phyloP scores from a whole-genome alignment of 2,797 vertebrate species.

The Pseudocheirus occidentalis region DNA sequence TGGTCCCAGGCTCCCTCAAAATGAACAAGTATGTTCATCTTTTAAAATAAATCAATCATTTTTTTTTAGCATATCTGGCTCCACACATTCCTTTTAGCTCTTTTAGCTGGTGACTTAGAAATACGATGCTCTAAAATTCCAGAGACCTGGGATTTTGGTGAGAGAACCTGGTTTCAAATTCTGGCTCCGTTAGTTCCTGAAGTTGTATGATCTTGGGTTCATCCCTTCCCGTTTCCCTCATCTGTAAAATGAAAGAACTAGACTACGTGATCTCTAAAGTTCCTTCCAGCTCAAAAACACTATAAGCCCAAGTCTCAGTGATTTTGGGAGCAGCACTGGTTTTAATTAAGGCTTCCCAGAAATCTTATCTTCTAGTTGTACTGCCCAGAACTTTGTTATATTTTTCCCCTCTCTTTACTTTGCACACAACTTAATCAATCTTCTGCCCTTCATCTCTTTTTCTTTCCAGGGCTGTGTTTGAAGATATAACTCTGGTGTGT shows the following conservation, averaged over 20 bases:
- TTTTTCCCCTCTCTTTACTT: background rate
- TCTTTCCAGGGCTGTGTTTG: background rate
- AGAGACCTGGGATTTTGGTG: background rate
- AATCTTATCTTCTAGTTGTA: background rate
- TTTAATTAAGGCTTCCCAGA: conserved; percentile 44
- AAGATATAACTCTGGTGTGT: background rate
- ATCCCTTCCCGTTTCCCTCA: background rate
- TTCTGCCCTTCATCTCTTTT: background rate
- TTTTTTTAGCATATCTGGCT: conserved; percentile 24
- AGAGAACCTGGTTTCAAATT: background rate
- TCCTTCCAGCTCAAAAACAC: background rate
- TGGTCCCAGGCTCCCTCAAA: background rate
- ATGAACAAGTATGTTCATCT: background rate
- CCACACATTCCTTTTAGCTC: background rate
- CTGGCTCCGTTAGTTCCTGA: background rate
- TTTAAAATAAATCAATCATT: background rate
- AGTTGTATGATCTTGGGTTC: background rate
- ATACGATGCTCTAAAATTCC: background rate
- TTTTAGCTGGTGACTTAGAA: background rate
- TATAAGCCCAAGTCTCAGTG: background rate
- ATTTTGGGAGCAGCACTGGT: conserved; percentile 18
- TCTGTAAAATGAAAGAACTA: background rate
- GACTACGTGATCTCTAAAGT: background rate
- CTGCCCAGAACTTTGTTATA: background rate
- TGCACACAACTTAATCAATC: background rate